phyloP scores from a whole-genome alignment of 2,113 vertebrate genomes.

The Arvicanthis niloticus region DNA sequence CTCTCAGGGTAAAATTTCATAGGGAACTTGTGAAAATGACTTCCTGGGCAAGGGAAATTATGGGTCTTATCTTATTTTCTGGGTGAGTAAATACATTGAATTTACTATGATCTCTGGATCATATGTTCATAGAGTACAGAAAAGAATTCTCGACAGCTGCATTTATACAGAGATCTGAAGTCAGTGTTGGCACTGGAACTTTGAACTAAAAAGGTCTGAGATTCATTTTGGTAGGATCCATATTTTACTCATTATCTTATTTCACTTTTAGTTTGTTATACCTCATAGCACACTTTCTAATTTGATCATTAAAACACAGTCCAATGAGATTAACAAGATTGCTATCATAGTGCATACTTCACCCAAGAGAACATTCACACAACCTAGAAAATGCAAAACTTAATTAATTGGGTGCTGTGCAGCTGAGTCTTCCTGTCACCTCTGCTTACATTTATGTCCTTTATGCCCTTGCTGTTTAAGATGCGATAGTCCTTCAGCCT shows the following conservation, averaged over 20 bases:
- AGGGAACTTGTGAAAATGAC: constrained; percentile 55
- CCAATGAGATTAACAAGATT: neutral
- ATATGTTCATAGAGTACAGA: neutral
- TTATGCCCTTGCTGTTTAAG: constrained; percentile 30
- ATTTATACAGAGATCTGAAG: neutral
- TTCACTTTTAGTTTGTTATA: neutral
- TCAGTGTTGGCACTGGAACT: neutral
- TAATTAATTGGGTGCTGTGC: neutral
- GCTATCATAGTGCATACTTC: neutral
- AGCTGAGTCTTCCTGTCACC: neutral
- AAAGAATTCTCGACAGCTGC: neutral
- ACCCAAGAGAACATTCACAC: neutral
- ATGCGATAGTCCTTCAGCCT: neutral
- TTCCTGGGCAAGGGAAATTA: neutral
- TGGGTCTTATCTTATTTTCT: constrained; percentile 21
- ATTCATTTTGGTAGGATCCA: neutral
- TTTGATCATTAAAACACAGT: neutral
- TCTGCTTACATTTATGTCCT: neutral
- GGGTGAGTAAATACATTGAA: constrained; percentile 49
- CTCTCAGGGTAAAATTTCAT: constrained; percentile 22
- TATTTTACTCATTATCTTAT: neutral
- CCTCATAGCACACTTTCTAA: neutral
- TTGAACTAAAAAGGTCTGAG: neutral
- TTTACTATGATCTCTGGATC: constrained; percentile 31
- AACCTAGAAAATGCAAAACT: neutral